Evolutionary conservation across 2,888 invertebrate genomes (phyloP), one percentile per base, ranked within the genome.

Genomic region (Ormyrus nitidulus): DNA sequence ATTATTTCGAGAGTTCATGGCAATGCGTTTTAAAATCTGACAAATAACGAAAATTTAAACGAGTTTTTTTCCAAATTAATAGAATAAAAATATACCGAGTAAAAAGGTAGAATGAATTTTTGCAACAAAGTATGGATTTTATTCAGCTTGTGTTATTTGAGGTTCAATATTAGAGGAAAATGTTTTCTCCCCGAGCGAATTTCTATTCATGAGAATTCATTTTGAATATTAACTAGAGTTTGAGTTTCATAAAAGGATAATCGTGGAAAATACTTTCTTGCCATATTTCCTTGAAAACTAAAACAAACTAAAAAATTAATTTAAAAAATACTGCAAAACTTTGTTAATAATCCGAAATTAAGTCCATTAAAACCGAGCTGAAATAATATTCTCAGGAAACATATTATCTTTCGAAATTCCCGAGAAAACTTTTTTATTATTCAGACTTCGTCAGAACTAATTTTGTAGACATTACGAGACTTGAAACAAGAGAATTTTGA

Each of bases 171-270:
- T 72, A 48, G 66, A 78, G 53, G 62, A 48, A 48, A 69, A 70
- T 70, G 77, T 66, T 72, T 78, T 71, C 58, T 68, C 49, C 5
- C 4, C n/a, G 46, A 46, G 65, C 51, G 19, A 19, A 59, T 66
- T 59, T 59, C 66, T 72, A 70, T 77, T 77, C 71, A 64, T 65
- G 71, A 65, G 62, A 77, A 78, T 70, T 65, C 58, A 65, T 58
- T 77, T 70, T 66, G 77, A 71, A 77, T 77, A 71, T 65, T 77
- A 77, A 69, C 76, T 48, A 76, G 76, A 56, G 46, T 69, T 69
- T 64, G n/a, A 54, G 48, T 64, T 34, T 54, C 56, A 77, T 71
- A 64, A 71, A 71, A 71, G 44, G 51, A 64, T 65, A 71, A 64
- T 64, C 64, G 58, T 51, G 44, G 54, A 11, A 62, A 54, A 34